Evolutionary conservation across 2,888 invertebrate species (phyloP).

Genomic region (Piscicola geometra): DNA sequence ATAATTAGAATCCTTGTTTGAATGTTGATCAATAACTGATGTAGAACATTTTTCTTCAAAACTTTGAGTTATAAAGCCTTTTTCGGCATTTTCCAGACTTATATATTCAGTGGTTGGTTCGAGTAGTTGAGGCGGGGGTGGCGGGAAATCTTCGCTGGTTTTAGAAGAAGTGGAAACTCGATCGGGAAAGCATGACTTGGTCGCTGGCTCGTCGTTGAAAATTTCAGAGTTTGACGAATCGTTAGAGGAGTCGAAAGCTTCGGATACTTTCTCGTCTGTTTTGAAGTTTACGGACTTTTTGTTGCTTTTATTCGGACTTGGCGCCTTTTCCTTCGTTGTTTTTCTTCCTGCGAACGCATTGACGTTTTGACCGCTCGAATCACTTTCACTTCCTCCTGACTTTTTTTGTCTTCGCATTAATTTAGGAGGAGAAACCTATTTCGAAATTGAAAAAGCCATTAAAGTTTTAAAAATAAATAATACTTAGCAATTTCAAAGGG

Average conservation of each 20-base stretch:
- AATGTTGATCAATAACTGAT: too few relatives aligned
- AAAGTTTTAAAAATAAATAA: too few relatives aligned
- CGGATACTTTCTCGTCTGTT: background rate
- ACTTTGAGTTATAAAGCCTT: background rate
- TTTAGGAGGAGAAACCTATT: slow-evolving; percentile 37
- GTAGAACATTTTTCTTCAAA: background rate
- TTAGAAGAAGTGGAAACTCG: slow-evolving; percentile 1
- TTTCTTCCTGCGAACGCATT: background rate
- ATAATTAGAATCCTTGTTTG: too few relatives aligned
- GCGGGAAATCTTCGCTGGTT: slow-evolving; percentile 25
- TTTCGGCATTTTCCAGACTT: slow-evolving; percentile 33
- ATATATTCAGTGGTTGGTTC: slow-evolving; percentile 24
- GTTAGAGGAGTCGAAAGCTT: slow-evolving; percentile 5
- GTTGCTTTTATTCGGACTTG: slow-evolving; percentile 9
- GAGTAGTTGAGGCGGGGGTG: slow-evolving; percentile 12
- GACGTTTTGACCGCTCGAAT: background rate
- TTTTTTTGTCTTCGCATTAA: slow-evolving; percentile 35
- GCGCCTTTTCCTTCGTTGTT: slow-evolving; percentile 21
- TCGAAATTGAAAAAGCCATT: background rate
- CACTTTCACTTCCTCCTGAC: slow-evolving; percentile 28
- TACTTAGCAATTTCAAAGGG: too few relatives aligned
- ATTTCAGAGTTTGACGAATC: slow-evolving; percentile 10
- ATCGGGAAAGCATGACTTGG: background rate
- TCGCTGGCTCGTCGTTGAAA: slow-evolving; percentile 1
- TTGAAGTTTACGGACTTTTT: background rate